A percentile compares a stretch with the other conserved stretches of the same genome.
phyloP scores from a whole-genome alignment of 2,113 vertebrate genomes.

The Ciconia maguari region DNA sequence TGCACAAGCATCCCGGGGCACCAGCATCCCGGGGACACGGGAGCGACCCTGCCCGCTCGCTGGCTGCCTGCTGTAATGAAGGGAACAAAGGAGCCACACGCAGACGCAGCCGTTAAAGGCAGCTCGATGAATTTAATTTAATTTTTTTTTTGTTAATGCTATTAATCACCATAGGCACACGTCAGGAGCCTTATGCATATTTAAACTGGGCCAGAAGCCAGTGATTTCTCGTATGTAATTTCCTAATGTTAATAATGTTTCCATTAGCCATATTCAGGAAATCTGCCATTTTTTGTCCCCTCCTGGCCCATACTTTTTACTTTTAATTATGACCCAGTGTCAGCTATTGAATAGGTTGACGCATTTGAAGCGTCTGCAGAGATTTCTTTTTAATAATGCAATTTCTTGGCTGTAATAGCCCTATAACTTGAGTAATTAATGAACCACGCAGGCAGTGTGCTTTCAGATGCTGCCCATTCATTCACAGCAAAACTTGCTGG shows the following conservation, averaged over 20 bases:
- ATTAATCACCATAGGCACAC: background rate
- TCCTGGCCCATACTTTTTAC: constrained; percentile 50
- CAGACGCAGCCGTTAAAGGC: background rate
- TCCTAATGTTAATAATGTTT: constrained; percentile 53
- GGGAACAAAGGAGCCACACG: background rate
- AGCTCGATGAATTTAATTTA: background rate
- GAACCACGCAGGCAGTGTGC: background rate
- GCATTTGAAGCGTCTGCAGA: constrained; percentile 49
- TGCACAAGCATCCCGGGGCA: fast-evolving
- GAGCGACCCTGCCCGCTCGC: background rate
- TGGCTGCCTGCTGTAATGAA: background rate
- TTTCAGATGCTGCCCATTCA: background rate
- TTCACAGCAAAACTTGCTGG: background rate
- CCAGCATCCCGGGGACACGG: background rate
- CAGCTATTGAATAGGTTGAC: constrained; percentile 46
- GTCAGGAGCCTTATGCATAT: background rate
- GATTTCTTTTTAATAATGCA: constrained; percentile 65
- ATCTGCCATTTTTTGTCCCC: constrained; percentile 49
- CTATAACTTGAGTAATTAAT: constrained; percentile 32
- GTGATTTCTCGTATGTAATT: constrained; percentile 42
- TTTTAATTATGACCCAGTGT: constrained; percentile 65
- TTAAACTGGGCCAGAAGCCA: constrained; percentile 41
- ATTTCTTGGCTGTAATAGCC: constrained; percentile 26
- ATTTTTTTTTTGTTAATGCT: background rate
- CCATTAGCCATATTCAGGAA: constrained; percentile 49